Conservation (phyloP, 2,888 invertebrate species). For the Drosophila histrio region DNA sequence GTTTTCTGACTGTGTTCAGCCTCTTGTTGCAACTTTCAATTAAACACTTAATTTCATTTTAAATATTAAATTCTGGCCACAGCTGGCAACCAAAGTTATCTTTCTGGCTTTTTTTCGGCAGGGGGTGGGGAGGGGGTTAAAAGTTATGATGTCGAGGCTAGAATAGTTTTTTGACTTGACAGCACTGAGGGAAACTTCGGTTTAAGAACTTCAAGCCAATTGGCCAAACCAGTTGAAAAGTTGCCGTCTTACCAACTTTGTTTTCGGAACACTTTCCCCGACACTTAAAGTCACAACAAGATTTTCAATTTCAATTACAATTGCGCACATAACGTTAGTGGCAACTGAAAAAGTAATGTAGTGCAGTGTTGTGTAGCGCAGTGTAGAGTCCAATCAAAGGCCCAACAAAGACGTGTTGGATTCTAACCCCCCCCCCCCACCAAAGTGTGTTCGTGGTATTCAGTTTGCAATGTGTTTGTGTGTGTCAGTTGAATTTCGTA, state of each 20-base stretch:
- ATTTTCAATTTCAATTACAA: constrained; percentile 52
- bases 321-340: neutral
- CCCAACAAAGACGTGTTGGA: constrained; percentile 30
- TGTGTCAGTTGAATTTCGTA: constrained; percentile 1
- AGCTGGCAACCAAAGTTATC: constrained; percentile 4
- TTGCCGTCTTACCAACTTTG: constrained; percentile 40
- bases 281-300: constrained; percentile 39
- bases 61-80: constrained; percentile 27
- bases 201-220: constrained; percentile 30
- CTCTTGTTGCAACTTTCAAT: constrained; percentile 35
- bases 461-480: constrained; percentile 1
- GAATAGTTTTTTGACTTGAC: constrained; percentile 32
- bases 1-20: constrained; percentile 4
- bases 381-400: constrained; percentile 37
- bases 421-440: constrained; percentile 4
- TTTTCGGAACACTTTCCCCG: constrained; percentile 9
- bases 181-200: constrained; percentile 27
- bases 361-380: neutral
- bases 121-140: neutral
- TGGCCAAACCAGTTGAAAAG: constrained; percentile 32
- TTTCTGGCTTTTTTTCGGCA: neutral
- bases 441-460: constrained; percentile 12
- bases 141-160: constrained; percentile 43
- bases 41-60: constrained; percentile 49
- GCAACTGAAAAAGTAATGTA: neutral